Base-by-base conservation (phyloP, 2,888 invertebrate species). In the Mayetiola destructor region DNA sequence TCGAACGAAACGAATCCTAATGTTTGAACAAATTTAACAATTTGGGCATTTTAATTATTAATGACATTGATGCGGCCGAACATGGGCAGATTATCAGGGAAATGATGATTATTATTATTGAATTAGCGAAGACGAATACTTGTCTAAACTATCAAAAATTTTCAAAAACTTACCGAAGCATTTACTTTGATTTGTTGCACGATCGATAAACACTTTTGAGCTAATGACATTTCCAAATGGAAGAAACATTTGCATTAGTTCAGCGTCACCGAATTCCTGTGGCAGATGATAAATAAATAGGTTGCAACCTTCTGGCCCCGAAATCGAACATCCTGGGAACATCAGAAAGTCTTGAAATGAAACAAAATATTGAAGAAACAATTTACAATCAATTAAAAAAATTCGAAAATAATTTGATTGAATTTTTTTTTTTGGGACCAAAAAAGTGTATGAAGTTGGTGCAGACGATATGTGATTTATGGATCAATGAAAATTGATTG, bases 231-330 rank as follows among this genome's bases (percentile, higher is more conserved):
- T 95, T 67, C 99, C 99, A 74, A 99, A 99, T 62, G 97, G 96
- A 74, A 96, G 81, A 78, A 99, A 99, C 97, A 99, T 97, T 80
- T 97, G 96, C 86, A 96, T 96, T 71, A 99, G 84, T 76, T 99
- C 99, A 61, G 88, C 86, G 74, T 99, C 99, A 59, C 97, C 97
- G 73, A 99, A 99, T 79, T 99, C 99, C 78, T 97, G 97, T 65
- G 99, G 99, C 77, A 99, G 85, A 80, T 99, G 99, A 80, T 99
- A 99, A 78, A 99, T 99, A 83, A 99, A 99, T 68, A 99, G 84
- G 77, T 99, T 99, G 81, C 97, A 97, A 72, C 97, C 99, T 79
- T 99, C 97, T 65, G 97, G 97, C 73, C 97, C 97, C 73, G 90
- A 89, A 78, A 91, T 88, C 71, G 90, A 91, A 78, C 91, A 91